Evolutionary conservation across 2,888 invertebrate genomes (phyloP).

Genomic region (Aplocera efformata): DNA sequence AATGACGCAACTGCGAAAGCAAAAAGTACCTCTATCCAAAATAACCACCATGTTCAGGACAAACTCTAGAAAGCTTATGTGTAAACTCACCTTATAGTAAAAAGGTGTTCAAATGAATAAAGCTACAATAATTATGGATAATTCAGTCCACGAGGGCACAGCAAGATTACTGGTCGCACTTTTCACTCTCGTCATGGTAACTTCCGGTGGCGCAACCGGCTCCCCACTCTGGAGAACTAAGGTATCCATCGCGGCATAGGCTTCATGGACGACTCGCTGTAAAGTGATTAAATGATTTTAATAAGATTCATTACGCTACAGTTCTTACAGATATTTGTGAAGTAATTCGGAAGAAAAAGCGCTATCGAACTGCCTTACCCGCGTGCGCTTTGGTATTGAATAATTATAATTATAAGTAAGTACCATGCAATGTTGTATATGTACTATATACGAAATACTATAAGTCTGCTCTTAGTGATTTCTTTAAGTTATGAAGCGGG

Average conservation of each 20-base stretch:
- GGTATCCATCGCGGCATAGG: conserved; percentile 66
- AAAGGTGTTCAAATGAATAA: conserved; percentile 9
- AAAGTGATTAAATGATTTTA: too few species aligned
- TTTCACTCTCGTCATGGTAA: conserved; percentile 27
- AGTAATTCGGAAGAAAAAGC: too few species aligned
- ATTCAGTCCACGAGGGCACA: not conserved
- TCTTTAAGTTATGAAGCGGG: too few species aligned
- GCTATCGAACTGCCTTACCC: too few species aligned
- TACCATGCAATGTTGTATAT: too few species aligned
- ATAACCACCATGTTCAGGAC: not conserved
- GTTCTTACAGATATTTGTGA: too few species aligned
- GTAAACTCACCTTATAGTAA: conserved; percentile 6
- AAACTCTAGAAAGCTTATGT: conserved; percentile 11
- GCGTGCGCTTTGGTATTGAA: too few species aligned
- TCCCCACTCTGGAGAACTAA: conserved; percentile 54
- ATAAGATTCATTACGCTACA: too few species aligned
- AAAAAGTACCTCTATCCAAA: not conserved
- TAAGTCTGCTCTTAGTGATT: too few species aligned
- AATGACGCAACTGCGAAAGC: too few species aligned
- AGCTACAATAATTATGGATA: conserved; percentile 8
- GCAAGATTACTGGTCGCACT: not conserved
- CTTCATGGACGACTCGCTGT: conserved; percentile 68
- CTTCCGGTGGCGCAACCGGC: conserved; percentile 22
- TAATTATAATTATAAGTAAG: too few species aligned
- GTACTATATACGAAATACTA: too few species aligned